A percentile compares a stretch with the other conserved stretches of the same genome.
These are phyloP conservation scores for Beris chalybata DNA, from an alignment of 2,888 invertebrate genomes.

Conservation along the genomic window DNA sequence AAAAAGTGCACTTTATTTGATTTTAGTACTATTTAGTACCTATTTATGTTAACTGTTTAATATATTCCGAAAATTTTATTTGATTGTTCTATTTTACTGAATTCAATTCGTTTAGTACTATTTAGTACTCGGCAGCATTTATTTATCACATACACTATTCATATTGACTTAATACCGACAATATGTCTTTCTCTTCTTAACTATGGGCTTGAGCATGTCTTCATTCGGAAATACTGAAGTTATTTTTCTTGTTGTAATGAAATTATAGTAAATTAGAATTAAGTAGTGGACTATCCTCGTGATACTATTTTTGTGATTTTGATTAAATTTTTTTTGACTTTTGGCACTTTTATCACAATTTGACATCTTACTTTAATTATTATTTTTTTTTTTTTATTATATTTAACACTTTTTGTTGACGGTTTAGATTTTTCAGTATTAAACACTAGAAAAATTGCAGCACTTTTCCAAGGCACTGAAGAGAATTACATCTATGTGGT, in stretches of 20 bases:
- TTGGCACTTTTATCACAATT: slow-evolving; percentile 42
- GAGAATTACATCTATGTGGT: not conserved
- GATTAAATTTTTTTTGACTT: slow-evolving; percentile 10
- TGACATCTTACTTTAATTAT: slow-evolving; percentile 38
- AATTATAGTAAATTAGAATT: not conserved
- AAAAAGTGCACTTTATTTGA: too few relatives aligned
- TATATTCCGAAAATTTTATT: too few relatives aligned
- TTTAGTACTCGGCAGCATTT: too few relatives aligned
- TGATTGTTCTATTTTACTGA: too few relatives aligned
- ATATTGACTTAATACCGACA: not conserved
- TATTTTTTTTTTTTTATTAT: slow-evolving; percentile 26
- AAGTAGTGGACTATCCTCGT: not conserved
- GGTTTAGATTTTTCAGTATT: slow-evolving; percentile 3
- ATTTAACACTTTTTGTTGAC: not conserved
- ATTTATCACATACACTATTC: slow-evolving; percentile 4
- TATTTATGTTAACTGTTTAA: too few relatives aligned
- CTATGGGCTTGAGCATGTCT: slow-evolving; percentile 6
- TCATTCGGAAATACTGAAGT: too few relatives aligned
- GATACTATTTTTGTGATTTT: slow-evolving; percentile 3
- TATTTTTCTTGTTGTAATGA: too few relatives aligned
- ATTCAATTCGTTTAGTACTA: too few relatives aligned
- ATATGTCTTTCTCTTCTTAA: slow-evolving; percentile 26
- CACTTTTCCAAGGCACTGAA: slow-evolving; percentile 29
- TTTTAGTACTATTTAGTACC: too few relatives aligned
- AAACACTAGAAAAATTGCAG: slow-evolving; percentile 15